Conservation (phyloP, 2,113 vertebrate species). For the Periophthalmodon schlosseri region DNA sequence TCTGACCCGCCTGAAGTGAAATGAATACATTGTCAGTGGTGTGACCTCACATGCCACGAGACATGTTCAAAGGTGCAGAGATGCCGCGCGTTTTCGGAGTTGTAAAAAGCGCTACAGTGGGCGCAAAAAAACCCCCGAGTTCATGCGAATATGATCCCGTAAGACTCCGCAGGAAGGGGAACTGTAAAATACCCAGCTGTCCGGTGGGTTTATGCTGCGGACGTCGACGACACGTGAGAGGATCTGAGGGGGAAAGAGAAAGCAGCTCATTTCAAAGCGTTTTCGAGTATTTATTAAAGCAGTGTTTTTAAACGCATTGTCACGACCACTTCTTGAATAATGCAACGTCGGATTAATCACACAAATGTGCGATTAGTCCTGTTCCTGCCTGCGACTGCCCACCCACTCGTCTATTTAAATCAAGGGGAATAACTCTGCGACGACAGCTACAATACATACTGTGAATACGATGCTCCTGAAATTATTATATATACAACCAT, state of each 20-base stretch:
- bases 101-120: constrained; percentile 30
- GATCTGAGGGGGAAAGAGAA: background rate
- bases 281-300: background rate
- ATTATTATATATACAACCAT: too few relatives aligned
- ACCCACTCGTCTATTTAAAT: constrained; percentile 2
- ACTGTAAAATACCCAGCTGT: constrained; percentile 41
- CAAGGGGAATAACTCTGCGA: background rate
- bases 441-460: background rate
- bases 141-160: constrained; percentile 34
- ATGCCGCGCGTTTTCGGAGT: constrained; percentile 14
- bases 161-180: constrained; percentile 32
- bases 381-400: background rate
- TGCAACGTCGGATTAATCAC: constrained; percentile 3
- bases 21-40: background rate
- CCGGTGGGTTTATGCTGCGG: background rate
- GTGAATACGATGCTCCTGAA: background rate
- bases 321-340: constrained; percentile 7
- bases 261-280: background rate
- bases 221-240: background rate
- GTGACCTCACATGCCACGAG: background rate
- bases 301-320: constrained; percentile 3
- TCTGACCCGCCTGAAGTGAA: background rate
- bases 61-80: constrained; percentile 11
- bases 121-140: constrained; percentile 7
- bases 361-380: constrained; percentile 1